Evolutionary conservation across 1,140 invertebrate genomes (phyloP), one percentile per base, ranked within the genome.

Genomic region (Hypsibius dujardini): DNA sequence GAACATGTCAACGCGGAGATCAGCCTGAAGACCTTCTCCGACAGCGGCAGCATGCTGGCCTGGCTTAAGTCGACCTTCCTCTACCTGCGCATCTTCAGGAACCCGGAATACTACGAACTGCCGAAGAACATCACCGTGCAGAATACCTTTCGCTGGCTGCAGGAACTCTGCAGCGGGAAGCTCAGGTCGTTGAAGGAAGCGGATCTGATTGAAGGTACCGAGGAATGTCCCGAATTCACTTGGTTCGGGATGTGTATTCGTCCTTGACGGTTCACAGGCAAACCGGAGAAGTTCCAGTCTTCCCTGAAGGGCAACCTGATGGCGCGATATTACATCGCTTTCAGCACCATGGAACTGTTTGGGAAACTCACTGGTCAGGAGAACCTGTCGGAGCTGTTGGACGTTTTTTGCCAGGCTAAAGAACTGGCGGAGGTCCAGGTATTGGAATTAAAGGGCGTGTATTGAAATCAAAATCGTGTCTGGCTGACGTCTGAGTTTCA

Each of bases 1-100:
- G 88, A 90, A 76, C 87, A 90, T 78, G 76, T 91, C 72, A 90
- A 90, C 80, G 86, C 87, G 70, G 88, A 91, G 80, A 85, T 88
- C 47, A 86, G 87, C 1, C 77, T 90, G 3, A 79, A 83, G 12
- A 89, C 88, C 0, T 86, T 91, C 1, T 83, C 81, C 15, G 85
- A 88, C 75, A 79, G 89, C 1, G 81, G 83, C n/a, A 82, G 86
- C 15, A 87, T 87, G 40, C 83, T 89, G 73, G 82, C 87, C 72
- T 90, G 88, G 88, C 79, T 90, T 1, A 81, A 85, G 71, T 87
- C 87, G 1, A 90, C 88, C 1, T 90, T 87, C 78, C 80, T 91
- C 0, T 88, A 86, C 76, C 84, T 89, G 3, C 78, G 89, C 71
- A 84, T 87, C 0, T 79, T 83, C 59, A 84, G 84, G 74, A 87